Evolutionary conservation across 2,113 vertebrate genomes (phyloP).

Genomic region (Pygoscelis antarcticus): DNA sequence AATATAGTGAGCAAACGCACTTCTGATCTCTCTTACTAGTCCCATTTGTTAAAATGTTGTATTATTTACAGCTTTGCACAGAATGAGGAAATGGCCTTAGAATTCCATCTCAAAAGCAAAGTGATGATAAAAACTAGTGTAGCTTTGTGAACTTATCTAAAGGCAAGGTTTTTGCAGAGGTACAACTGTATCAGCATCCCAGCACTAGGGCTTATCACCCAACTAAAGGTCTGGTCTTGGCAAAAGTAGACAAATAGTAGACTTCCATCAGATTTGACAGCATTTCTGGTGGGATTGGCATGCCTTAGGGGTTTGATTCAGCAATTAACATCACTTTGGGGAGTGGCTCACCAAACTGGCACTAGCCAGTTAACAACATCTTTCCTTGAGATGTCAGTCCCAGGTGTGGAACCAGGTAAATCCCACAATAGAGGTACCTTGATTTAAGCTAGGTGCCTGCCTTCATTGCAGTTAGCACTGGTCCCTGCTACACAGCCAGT

Average conservation of each 20-base stretch:
- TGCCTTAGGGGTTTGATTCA: neutral
- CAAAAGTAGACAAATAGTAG: neutral
- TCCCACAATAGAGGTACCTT: fast-evolving
- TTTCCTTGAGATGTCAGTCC: neutral
- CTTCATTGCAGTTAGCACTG: neutral
- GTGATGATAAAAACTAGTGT: neutral
- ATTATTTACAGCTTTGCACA: constrained; percentile 20
- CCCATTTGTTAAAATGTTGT: constrained; percentile 34
- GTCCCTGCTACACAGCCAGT: neutral
- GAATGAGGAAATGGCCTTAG: neutral
- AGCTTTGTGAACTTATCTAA: neutral
- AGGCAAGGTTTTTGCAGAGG: neutral
- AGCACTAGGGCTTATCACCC: neutral
- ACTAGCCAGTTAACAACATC: neutral
- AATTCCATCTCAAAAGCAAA: neutral
- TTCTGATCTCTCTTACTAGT: constrained; percentile 41
- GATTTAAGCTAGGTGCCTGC: neutral
- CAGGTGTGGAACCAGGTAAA: neutral
- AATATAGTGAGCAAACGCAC: constrained; percentile 20
- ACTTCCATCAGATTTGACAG: neutral
- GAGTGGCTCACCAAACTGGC: neutral
- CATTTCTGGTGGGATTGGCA: neutral
- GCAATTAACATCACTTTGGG: neutral
- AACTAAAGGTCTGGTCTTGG: neutral
- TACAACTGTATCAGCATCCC: neutral